Conservation (phyloP, 2,888 invertebrate species). For the Dolomedes plantarius region DNA sequence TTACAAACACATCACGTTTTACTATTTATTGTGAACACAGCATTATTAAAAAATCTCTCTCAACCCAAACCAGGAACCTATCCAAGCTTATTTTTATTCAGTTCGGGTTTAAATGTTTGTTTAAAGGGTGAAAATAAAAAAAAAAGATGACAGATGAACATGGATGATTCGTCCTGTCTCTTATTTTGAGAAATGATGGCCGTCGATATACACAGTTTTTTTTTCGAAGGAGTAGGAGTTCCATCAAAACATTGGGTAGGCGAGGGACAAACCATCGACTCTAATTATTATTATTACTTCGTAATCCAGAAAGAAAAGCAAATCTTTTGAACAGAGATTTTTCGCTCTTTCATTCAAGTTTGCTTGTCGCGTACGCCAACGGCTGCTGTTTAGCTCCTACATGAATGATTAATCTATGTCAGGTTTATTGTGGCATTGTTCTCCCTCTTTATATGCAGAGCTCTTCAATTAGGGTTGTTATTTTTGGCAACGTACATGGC, state of each 20-base stretch:
- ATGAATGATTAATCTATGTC: background rate
- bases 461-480: too few relatives aligned
- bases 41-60: too few relatives aligned
- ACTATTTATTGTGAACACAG: too few relatives aligned
- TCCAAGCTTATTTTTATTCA: background rate
- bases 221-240: background rate
- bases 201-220: background rate
- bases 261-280: background rate
- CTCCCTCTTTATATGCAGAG: too few relatives aligned
- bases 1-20: too few relatives aligned
- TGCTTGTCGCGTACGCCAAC: background rate
- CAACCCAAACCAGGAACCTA: too few relatives aligned
- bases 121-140: background rate
- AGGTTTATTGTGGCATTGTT: background rate
- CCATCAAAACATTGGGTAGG: background rate
- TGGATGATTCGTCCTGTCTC: background rate
- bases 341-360: background rate
- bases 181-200: background rate
- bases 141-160: background rate
- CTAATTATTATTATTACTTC: background rate
- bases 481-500: too few relatives aligned
- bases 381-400: background rate
- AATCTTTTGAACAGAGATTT: background rate
- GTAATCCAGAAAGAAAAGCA: background rate
- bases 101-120: background rate